phyloP scores from a whole-genome alignment of 2,113 vertebrate species.

The Plecturocebus donacophilus region DNA sequence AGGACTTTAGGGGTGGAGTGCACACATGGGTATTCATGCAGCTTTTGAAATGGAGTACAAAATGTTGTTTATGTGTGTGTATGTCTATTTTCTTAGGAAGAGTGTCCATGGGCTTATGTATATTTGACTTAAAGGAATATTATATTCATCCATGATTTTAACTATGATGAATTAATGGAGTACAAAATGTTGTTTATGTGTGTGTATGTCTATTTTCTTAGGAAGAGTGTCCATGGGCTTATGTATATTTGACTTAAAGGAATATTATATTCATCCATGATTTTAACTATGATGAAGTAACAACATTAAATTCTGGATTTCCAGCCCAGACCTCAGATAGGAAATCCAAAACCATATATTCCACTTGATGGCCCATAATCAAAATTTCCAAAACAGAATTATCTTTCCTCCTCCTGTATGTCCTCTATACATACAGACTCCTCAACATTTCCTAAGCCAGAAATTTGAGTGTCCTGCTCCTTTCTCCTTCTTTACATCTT shows the following conservation, averaged over 20 bases:
- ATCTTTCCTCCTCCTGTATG: neutral
- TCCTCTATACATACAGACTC: neutral
- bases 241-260: neutral
- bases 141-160: neutral
- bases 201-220: neutral
- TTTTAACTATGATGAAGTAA: neutral
- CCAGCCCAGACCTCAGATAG: neutral
- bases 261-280: neutral
- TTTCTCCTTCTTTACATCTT: neutral
- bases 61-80: neutral
- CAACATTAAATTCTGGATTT: neutral
- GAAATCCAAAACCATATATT: neutral
- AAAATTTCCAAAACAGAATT: neutral
- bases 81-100: neutral
- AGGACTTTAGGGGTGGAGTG: neutral
- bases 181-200: neutral
- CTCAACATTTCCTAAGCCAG: neutral
- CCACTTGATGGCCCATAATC: neutral
- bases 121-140: neutral
- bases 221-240: neutral
- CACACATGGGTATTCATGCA: neutral
- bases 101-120: neutral
- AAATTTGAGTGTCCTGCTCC: neutral
- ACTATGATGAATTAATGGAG: neutral
- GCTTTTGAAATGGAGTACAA: neutral